Evolutionary conservation across 2,113 vertebrate genomes (phyloP), one percentile per base, ranked within the genome.

Genomic region (Proterorhinus semilunaris): DNA sequence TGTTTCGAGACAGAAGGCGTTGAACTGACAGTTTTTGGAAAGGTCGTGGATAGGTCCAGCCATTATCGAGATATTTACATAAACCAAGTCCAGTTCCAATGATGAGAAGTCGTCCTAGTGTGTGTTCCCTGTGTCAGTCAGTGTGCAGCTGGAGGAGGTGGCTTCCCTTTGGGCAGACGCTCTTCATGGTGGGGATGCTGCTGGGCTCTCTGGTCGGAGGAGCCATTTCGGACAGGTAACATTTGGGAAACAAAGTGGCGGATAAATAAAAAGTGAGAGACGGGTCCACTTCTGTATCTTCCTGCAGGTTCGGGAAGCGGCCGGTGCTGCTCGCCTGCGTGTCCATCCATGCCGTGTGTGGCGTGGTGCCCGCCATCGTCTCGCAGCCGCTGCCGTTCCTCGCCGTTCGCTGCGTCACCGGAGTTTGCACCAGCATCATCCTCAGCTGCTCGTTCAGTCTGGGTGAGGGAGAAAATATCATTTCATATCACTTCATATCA

Each of bases 171-270:
- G 81, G 89, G 55, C 90, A 90, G 78, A 84, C 78, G 0, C 50
- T 83, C 57, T 92, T 65, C 80, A 89, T 90, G 88, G 78, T 68
- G 0, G 91, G 91, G 1, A 78, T 90, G 42, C 85, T 93, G 59
- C 69, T 92, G 44, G 91, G 91, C 3, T 91, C 91, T 16, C 75
- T 91, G 72, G 61, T 91, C 8, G 88, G 86, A 43, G 92, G 91
- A 72, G 74, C 86, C 0, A 6, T 92, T 5, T 90, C 91, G 11
- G 90, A 93, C 89, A 57, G 81, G 91, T 91, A 76, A 61, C 15
- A 12, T n/a, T n/a, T n/a, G n/a, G n/a, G n/a, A 3, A 13, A 42
- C 21, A 21, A 21, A 21, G 21, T 21, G 21, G 21, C 21, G 21
- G 2, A 21, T 21, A 21, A 21, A 21, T 21, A 36, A 3, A 36